Evolutionary conservation across 1,140 invertebrate genomes (phyloP).

Genomic region (Hyposmocoma kahamanoa): DNA sequence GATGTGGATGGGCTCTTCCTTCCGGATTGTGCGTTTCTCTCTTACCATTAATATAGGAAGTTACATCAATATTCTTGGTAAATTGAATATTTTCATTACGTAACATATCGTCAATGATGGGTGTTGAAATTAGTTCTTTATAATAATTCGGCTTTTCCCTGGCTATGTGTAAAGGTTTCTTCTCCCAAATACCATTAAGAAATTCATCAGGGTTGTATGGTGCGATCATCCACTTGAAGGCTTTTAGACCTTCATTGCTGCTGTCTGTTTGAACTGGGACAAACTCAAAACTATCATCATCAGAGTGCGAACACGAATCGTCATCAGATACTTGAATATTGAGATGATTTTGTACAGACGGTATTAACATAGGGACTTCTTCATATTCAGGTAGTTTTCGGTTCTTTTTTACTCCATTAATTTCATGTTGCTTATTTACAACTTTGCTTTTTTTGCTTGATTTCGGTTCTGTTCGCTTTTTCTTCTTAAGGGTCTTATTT

Average conservation of each 20-base stretch:
- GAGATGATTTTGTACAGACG: constrained; percentile 9
- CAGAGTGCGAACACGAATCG: constrained; percentile 26
- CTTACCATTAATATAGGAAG: constrained; percentile 85
- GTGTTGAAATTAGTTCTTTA: constrained; percentile 82
- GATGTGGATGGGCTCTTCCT: constrained; percentile 81
- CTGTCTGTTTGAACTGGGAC: constrained; percentile 74
- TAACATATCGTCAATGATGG: constrained; percentile 85
- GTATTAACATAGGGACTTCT: constrained; percentile 32
- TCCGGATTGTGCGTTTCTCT: constrained; percentile 92
- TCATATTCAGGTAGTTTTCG: constrained; percentile 25
- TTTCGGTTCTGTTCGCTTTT: constrained; percentile 29
- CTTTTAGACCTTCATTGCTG: constrained; percentile 73
- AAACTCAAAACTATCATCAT: constrained; percentile 38
- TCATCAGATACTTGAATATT: constrained; percentile 14
- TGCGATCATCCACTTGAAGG: constrained; percentile 82
- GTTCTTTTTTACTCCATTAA: constrained; percentile 10
- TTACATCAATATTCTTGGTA: constrained; percentile 93
- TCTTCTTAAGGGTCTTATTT: constrained; percentile 48
- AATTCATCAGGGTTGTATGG: constrained; percentile 79
- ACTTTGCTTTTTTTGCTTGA: constrained; percentile 6
- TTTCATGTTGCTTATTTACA: constrained; percentile 9
- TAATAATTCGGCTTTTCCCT: constrained; percentile 81
- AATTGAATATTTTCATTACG: constrained; percentile 84
- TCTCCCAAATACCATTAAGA: constrained; percentile 85
- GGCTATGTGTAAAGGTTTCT: constrained; percentile 83